Conservation (phyloP, 2,888 invertebrate genomes). For the Plusia festucae region DNA sequence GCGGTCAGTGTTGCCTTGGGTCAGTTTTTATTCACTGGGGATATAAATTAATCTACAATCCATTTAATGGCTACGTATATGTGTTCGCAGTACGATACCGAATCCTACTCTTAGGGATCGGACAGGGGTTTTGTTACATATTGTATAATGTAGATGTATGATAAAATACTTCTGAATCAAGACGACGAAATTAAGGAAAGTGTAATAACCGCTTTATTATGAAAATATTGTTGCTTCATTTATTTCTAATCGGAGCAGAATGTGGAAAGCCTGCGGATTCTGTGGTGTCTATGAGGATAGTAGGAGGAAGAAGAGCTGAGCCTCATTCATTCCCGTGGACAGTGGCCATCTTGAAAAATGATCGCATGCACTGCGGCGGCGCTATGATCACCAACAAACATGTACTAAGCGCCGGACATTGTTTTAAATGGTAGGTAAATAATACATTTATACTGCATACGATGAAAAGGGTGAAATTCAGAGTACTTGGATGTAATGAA, state of each 20-base stretch:
- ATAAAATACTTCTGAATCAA: no score
- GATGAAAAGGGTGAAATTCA: no score
- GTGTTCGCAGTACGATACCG: no score
- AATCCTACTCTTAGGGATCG: no score
- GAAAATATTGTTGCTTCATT: constrained; percentile 15
- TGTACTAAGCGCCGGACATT: constrained; percentile 89
- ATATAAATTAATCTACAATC: no score
- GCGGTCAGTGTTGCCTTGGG: no score
- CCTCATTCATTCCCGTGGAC: constrained; percentile 89
- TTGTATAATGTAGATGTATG: no score
- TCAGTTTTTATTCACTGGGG: no score
- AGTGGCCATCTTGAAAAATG: constrained; percentile 84
- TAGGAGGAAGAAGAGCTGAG: constrained; percentile 84
- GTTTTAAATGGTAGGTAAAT: constrained; percentile 86
- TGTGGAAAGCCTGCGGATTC: constrained; percentile 88
- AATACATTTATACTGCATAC: neutral
- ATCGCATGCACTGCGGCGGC: constrained; percentile 87
- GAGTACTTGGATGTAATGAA: neutral
- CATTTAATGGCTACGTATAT: no score
- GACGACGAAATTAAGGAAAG: no score
- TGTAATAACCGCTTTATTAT: no score
- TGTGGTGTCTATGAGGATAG: constrained; percentile 90
- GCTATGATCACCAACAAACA: constrained; percentile 88
- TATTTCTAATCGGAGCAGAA: constrained; percentile 81
- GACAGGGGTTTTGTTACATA: no score